phyloP scores from a whole-genome alignment of 2,888 invertebrate species.

The Ecliptopera silaceata region DNA sequence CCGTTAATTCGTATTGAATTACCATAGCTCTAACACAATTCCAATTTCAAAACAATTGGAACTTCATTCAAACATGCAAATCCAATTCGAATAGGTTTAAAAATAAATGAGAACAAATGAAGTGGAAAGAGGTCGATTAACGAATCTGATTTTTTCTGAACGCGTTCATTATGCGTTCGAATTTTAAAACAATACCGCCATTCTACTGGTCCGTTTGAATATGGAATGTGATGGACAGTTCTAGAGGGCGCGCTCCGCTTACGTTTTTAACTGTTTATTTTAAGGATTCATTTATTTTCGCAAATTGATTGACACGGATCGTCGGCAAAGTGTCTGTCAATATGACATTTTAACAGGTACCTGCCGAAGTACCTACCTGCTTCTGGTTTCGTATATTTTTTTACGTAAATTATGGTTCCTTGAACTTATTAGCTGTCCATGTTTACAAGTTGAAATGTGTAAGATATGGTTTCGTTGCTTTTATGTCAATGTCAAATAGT shows the following conservation, averaged over 20 bases:
- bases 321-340: slow-evolving; percentile 54
- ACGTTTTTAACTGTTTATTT: slow-evolving; percentile 71
- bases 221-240: slow-evolving; percentile 74
- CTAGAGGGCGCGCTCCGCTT: slow-evolving; percentile 49
- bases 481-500: slow-evolving; percentile 16
- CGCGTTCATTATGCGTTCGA: slow-evolving; percentile 70
- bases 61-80: slow-evolving; percentile 63
- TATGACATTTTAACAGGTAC: slow-evolving; percentile 52
- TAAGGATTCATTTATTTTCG: slow-evolving; percentile 57
- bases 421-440: neutral
- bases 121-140: slow-evolving; percentile 78
- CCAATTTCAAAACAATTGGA: slow-evolving; percentile 57
- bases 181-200: slow-evolving; percentile 77
- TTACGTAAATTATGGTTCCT: slow-evolving; percentile 1
- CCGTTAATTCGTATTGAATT: slow-evolving; percentile 82
- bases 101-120: slow-evolving; percentile 69
- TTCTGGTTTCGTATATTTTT: slow-evolving; percentile 12
- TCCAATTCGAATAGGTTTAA: slow-evolving; percentile 56
- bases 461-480: slow-evolving; percentile 14
- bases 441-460: slow-evolving; percentile 5
- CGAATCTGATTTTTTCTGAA: slow-evolving; percentile 59
- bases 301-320: slow-evolving; percentile 55
- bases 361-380: slow-evolving; percentile 22
- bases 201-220: slow-evolving; percentile 75
- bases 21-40: slow-evolving; percentile 65